phyloP scores from a whole-genome alignment of 1,140 invertebrate genomes.

The Caenorhabditis elegans region DNA sequence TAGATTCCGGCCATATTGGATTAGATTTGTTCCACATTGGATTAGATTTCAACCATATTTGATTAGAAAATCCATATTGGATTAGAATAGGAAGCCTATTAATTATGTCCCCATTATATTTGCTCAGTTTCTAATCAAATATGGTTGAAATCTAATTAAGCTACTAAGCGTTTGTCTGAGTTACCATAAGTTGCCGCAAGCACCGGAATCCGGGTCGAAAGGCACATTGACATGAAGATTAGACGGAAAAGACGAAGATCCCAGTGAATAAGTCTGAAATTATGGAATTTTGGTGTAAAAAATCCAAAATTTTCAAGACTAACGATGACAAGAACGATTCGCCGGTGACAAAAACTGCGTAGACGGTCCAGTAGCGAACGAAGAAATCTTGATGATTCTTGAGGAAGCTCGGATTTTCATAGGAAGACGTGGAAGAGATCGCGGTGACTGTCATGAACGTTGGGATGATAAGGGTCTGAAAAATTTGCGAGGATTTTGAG shows the following conservation, averaged over 20 bases:
- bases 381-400: neutral
- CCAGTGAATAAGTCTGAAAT: constrained; percentile 5
- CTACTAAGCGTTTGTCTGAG: neutral
- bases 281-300: neutral
- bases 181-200: neutral
- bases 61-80: too few relatives aligned
- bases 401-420: neutral
- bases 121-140: too few relatives aligned
- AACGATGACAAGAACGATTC: constrained; percentile 5
- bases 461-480: neutral
- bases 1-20: too few relatives aligned
- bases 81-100: too few relatives aligned
- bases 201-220: neutral
- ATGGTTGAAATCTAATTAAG: too few relatives aligned
- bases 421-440: neutral
- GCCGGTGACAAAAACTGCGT: neutral
- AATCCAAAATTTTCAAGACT: neutral
- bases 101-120: too few relatives aligned
- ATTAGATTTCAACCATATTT: too few relatives aligned
- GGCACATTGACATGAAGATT: neutral
- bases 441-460: neutral
- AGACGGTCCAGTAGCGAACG: constrained; percentile 5
- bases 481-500: neutral
- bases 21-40: too few relatives aligned
- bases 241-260: neutral